These are phyloP conservation scores for Toxotes jaculatrix DNA, from an alignment of 2,113 vertebrate species.

Conservation along the genomic window DNA sequence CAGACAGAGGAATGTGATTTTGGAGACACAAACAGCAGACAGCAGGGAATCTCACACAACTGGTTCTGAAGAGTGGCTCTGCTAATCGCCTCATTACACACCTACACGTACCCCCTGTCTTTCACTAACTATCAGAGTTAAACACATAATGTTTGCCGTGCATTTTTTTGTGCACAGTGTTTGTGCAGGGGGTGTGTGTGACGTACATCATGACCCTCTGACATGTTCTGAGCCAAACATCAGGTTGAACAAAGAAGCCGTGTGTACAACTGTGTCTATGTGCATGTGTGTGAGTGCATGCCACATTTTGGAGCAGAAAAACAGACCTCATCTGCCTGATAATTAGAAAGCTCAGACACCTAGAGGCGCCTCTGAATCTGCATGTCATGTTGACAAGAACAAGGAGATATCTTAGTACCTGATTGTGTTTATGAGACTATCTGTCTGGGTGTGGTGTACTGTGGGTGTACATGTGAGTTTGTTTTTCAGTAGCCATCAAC, in stretches of 20 bases:
- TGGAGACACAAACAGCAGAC: slow-evolving; percentile 55
- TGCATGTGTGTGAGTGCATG: neutral
- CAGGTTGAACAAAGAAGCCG: neutral
- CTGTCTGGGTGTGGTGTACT: slow-evolving; percentile 4
- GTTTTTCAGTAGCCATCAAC: slow-evolving; percentile 13
- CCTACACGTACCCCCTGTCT: neutral
- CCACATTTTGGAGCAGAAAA: slow-evolving; percentile 8
- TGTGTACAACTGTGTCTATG: neutral
- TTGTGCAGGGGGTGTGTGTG: slow-evolving; percentile 15
- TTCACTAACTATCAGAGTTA: slow-evolving; percentile 35
- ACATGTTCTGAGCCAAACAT: slow-evolving; percentile 29
- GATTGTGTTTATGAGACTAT: neutral
- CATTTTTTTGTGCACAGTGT: slow-evolving; percentile 6
- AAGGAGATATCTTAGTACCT: slow-evolving; percentile 23
- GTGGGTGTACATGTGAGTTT: neutral
- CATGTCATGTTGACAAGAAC: slow-evolving; percentile 46
- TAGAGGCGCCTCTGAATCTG: slow-evolving; percentile 26
- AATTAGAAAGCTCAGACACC: slow-evolving; percentile 52
- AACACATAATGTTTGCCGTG: slow-evolving; percentile 39
- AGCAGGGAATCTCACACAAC: slow-evolving; percentile 48
- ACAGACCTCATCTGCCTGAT: slow-evolving; percentile 23
- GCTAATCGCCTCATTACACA: slow-evolving; percentile 36
- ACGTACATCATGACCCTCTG: slow-evolving; percentile 34
- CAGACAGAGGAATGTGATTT: slow-evolving; percentile 52
- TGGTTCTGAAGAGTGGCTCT: slow-evolving; percentile 44